These are phyloP conservation scores for Phylloscopus trochiloides DNA, from an alignment of 2,113 vertebrate species.

Conservation along the genomic window DNA sequence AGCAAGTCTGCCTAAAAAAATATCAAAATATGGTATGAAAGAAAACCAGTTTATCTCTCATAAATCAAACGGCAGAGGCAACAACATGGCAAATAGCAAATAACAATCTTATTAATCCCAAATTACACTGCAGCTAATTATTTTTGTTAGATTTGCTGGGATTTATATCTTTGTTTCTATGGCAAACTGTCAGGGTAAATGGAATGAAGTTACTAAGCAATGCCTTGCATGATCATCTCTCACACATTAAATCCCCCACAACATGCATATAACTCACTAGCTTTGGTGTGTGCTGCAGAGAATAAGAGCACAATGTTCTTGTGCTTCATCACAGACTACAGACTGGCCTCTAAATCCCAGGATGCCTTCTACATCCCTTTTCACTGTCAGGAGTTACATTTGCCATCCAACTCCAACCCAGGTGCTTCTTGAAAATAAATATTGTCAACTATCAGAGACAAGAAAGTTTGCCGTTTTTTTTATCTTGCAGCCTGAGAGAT, in stretches of 20 bases:
- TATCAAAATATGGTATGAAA: background rate
- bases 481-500: background rate
- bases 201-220: constrained; percentile 21
- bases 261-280: background rate
- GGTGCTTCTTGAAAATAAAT: background rate
- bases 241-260: background rate
- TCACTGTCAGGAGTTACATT: background rate
- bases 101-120: background rate
- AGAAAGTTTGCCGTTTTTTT: background rate
- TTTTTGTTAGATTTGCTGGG: background rate
- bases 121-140: background rate
- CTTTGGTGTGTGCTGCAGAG: background rate
- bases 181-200: background rate
- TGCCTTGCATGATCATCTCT: background rate
- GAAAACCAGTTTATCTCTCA: background rate
- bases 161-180: constrained; percentile 35
- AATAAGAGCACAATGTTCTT: background rate
- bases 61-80: background rate
- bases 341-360: background rate
- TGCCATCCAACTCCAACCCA: background rate
- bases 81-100: background rate
- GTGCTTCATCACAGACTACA: background rate
- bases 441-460: background rate
- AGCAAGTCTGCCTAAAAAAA: background rate
- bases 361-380: background rate